phyloP scores from a whole-genome alignment of 2,888 invertebrate genomes.

The Eupithecia insigniata region DNA sequence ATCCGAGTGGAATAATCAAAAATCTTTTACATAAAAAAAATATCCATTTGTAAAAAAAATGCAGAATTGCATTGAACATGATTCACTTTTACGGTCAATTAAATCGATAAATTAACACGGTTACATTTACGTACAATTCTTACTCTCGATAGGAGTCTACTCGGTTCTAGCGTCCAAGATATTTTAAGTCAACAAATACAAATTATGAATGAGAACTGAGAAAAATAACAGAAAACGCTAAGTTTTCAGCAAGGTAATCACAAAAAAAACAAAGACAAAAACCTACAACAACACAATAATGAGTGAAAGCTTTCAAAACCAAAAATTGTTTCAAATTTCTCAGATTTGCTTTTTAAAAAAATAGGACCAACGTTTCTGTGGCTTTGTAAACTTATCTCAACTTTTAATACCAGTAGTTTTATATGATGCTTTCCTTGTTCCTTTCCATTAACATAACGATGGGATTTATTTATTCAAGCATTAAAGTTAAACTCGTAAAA shows the following conservation, averaged over 20 bases:
- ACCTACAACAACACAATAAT: no score
- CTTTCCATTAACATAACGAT: not conserved
- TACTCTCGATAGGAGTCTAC: not conserved
- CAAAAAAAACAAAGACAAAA: no score
- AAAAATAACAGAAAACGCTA: no score
- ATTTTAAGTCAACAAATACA: no score
- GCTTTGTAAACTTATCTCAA: not conserved
- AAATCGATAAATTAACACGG: not conserved
- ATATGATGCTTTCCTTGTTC: not conserved
- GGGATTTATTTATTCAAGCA: not conserved
- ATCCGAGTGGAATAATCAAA: not conserved
- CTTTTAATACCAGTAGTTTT: not conserved
- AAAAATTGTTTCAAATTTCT: no score
- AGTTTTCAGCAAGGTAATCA: no score
- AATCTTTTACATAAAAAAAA: not conserved
- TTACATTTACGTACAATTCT: not conserved
- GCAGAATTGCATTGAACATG: not conserved
- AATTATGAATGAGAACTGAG: no score
- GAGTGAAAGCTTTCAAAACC: no score
- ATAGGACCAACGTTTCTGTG: no score
- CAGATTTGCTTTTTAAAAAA: no score
- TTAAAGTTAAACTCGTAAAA: not conserved
- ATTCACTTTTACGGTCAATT: not conserved
- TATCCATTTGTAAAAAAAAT: not conserved
- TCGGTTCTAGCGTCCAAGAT: no score